Conservation (phyloP, 2,888 invertebrate genomes). For the Eugnorisma glareosa region DNA sequence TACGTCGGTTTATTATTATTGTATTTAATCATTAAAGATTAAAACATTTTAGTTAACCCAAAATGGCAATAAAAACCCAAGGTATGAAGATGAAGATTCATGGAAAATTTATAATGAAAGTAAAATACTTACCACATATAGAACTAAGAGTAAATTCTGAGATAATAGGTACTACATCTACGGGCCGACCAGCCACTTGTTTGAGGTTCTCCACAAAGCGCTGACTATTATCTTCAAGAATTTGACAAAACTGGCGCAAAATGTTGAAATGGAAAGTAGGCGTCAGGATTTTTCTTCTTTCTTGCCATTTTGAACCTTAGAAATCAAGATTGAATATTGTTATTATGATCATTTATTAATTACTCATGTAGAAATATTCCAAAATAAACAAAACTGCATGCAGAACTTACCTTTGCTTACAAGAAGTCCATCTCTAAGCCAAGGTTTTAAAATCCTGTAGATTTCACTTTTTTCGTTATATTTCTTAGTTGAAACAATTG, state of each 20-base stretch:
- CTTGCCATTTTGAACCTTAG: constrained; percentile 91
- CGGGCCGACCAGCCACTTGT: constrained; percentile 69
- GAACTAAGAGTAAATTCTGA: constrained; percentile 91
- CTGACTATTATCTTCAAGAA: constrained; percentile 86
- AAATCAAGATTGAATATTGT: background rate
- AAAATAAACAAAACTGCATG: background rate
- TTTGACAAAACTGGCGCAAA: constrained; percentile 82
- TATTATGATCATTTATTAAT: background rate
- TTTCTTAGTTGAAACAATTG: constrained; percentile 85
- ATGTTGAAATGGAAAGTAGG: constrained; percentile 93
- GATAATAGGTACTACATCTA: constrained; percentile 89
- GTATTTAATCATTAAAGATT: background rate
- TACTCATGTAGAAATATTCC: background rate
- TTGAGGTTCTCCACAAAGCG: constrained; percentile 79
- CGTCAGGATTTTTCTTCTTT: constrained; percentile 91
- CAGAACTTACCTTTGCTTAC: constrained; percentile 79
- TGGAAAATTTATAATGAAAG: background rate
- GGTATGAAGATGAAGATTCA: background rate
- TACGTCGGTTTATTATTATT: background rate
- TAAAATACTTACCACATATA: constrained; percentile 90
- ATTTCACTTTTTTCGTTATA: constrained; percentile 88
- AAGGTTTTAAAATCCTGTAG: constrained; percentile 87
- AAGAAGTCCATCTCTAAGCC: constrained; percentile 89
- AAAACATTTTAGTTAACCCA: background rate
- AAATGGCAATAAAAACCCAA: background rate